These are phyloP conservation scores for Phataginus tricuspis DNA, from an alignment of 2,797 vertebrate species.

Conservation along the genomic window DNA sequence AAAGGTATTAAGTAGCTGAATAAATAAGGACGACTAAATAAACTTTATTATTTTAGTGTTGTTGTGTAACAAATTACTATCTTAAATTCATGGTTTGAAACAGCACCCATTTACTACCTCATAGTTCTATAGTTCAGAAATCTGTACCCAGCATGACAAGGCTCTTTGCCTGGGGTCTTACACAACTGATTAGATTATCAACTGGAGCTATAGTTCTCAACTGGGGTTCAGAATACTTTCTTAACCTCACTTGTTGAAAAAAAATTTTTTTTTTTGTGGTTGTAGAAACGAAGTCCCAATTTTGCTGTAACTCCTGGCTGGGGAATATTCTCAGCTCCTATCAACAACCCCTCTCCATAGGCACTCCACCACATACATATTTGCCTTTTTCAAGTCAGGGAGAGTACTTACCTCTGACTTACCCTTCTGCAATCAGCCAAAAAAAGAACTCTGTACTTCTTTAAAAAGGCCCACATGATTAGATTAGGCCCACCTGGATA, in stretches of 20 bases:
- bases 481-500: background rate
- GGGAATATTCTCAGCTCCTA: background rate
- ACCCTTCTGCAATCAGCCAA: background rate
- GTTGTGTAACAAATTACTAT: background rate
- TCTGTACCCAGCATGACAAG: background rate
- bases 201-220: background rate
- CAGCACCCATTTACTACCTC: background rate
- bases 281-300: background rate
- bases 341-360: background rate
- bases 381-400: background rate
- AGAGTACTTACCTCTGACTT: background rate
- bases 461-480: background rate
- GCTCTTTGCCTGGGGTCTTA: background rate
- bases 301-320: background rate
- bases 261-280: background rate
- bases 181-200: background rate
- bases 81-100: background rate
- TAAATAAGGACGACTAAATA: background rate
- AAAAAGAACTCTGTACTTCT: background rate
- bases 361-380: background rate
- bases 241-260: background rate
- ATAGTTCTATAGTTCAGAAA: background rate
- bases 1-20: background rate
- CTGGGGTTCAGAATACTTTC: background rate
- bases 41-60: background rate